These are phyloP conservation scores for Paragorgia papillata DNA, from an alignment of 92 coral and sea anemone species.

Conservation along the genomic window DNA sequence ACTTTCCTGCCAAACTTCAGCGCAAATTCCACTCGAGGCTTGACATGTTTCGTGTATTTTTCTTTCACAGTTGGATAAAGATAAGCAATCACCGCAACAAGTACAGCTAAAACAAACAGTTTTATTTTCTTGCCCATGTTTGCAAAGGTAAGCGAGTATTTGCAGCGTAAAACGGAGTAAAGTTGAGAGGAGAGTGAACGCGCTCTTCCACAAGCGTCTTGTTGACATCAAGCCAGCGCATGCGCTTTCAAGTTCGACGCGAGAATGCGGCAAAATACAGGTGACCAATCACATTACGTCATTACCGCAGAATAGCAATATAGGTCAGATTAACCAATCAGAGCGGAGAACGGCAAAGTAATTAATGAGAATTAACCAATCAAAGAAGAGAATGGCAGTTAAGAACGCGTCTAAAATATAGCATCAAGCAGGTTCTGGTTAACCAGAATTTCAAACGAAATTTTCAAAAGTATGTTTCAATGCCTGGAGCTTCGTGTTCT, in stretches of 20 bases:
- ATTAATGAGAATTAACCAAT: too few relatives aligned
- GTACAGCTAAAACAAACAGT: constrained; percentile 75
- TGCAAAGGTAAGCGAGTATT: neutral
- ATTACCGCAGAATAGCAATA: neutral
- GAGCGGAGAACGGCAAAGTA: too few relatives aligned
- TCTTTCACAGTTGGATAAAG: constrained; percentile 81
- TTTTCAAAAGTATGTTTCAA: too few relatives aligned
- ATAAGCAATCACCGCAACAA: constrained; percentile 77
- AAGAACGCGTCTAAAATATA: too few relatives aligned
- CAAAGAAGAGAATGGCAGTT: too few relatives aligned
- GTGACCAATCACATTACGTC: constrained; percentile 14
- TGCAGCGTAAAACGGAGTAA: too few relatives aligned
- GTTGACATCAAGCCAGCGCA: constrained; percentile 44
- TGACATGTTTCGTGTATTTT: constrained; percentile 76
- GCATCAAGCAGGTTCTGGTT: too few relatives aligned
- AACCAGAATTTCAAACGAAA: too few relatives aligned
- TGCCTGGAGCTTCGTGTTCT: too few relatives aligned
- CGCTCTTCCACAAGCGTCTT: too few relatives aligned
- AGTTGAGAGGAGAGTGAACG: too few relatives aligned
- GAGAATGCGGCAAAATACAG: neutral
- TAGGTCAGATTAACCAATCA: constrained; percentile 1
- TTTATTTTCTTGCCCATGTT: constrained; percentile 73
- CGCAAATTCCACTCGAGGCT: constrained; percentile 82
- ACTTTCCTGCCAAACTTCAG: constrained; percentile 60
- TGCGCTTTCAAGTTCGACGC: constrained; percentile 27